Evolutionary conservation across 1,140 invertebrate genomes (phyloP).

Genomic region (Drosophila punjabiensis): DNA sequence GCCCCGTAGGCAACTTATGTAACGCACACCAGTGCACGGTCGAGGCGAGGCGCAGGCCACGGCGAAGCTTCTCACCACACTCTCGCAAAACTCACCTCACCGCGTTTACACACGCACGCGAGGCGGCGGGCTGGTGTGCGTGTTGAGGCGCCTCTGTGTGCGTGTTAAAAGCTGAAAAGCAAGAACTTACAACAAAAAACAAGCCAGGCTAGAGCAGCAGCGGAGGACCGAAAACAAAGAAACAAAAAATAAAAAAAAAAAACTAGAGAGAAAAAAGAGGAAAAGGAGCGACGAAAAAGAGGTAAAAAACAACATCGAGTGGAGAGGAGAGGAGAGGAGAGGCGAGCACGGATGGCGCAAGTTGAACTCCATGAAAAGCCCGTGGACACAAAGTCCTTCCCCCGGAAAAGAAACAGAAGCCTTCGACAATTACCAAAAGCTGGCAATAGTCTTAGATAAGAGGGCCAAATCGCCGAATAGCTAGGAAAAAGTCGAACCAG

Average conservation of each 20-base stretch:
- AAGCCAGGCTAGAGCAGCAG: constrained; percentile 19
- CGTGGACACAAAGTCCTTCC: constrained; percentile 16
- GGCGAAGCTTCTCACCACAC: constrained; percentile 47
- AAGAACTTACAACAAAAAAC: constrained; percentile 59
- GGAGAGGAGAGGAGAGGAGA: background rate
- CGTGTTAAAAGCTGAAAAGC: constrained; percentile 73
- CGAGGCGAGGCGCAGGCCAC: constrained; percentile 2
- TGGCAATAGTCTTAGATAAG: constrained; percentile 47
- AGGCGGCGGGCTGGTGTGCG: constrained; percentile 40
- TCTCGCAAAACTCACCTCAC: constrained; percentile 1
- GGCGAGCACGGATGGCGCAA: background rate
- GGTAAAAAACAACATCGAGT: constrained; percentile 15
- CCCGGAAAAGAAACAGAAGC: constrained; percentile 21
- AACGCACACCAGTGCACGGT: constrained; percentile 68
- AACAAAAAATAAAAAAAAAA: constrained; percentile 13
- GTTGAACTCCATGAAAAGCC: constrained; percentile 14
- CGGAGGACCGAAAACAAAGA: constrained; percentile 28
- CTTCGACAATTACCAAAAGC: constrained; percentile 42
- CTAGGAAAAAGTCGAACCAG: constrained; percentile 31
- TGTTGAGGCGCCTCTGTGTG: constrained; percentile 61
- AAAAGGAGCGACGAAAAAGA: constrained; percentile 22
- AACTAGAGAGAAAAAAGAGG: constrained; percentile 2
- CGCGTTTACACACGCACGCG: background rate
- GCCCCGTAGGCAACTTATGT: constrained; percentile 67
- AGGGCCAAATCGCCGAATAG: constrained; percentile 23